Evolutionary conservation across 2,113 vertebrate species (phyloP).

Genomic region (Eublepharis macularius): DNA sequence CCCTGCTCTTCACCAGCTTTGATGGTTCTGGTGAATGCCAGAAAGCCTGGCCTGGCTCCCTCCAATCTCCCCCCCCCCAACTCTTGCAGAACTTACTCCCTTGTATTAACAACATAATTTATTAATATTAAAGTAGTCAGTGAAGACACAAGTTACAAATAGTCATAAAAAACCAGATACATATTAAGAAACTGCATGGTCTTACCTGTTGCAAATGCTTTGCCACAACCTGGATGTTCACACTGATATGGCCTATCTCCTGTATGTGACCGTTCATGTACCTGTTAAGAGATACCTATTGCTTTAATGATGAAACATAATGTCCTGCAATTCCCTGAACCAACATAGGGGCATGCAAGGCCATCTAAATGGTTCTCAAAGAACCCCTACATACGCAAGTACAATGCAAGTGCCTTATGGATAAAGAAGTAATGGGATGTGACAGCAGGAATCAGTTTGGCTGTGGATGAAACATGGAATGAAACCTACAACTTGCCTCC

Average conservation of each 20-base stretch:
- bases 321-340: background rate
- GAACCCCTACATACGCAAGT: background rate
- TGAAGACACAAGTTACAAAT: background rate
- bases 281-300: constrained; percentile 76
- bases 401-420: background rate
- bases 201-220: constrained; percentile 98
- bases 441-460: background rate
- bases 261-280: constrained; percentile 96
- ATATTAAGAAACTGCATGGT: background rate
- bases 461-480: background rate
- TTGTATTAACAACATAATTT: too few species aligned
- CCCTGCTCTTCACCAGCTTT: too few species aligned
- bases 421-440: background rate
- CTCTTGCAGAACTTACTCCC: too few species aligned
- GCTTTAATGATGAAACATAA: constrained; percentile 2
- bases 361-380: background rate
- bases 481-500: background rate
- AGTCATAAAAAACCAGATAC: background rate
- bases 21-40: too few species aligned
- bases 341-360: background rate
- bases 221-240: constrained; percentile 92
- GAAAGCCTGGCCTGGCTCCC: too few species aligned
- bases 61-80: too few species aligned
- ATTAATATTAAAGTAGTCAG: background rate
- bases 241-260: constrained; percentile 96